A percentile compares a stretch with the other conserved stretches of the same genome.
Evolutionary conservation across 1,140 invertebrate genomes (phyloP).

Genomic region (Tetramorium simillimum): DNA sequence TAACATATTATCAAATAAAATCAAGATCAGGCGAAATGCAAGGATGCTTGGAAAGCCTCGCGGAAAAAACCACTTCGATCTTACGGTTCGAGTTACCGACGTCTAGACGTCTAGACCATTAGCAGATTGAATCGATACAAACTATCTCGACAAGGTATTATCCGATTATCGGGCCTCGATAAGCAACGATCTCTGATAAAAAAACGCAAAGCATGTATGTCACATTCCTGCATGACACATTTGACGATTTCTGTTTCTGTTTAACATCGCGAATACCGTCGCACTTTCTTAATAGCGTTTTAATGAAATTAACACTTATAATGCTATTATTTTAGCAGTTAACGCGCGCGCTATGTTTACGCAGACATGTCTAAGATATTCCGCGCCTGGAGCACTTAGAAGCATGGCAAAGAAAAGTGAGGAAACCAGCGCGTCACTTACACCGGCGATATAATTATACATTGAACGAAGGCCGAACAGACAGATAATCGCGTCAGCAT

Average conservation of each 20-base stretch:
- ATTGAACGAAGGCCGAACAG: conserved; percentile 35
- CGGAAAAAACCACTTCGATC: conserved; percentile 31
- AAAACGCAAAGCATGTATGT: background rate
- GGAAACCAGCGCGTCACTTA: conserved; percentile 9
- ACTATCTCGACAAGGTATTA: conserved; percentile 40
- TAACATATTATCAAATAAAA: background rate
- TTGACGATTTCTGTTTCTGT: background rate
- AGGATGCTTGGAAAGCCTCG: background rate
- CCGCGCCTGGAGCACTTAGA: background rate
- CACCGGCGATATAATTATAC: conserved; percentile 42
- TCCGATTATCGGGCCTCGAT: conserved; percentile 31
- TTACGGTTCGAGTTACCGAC: conserved; percentile 49
- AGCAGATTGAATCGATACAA: conserved; percentile 56
- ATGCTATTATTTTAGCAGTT: background rate
- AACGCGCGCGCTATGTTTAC: background rate
- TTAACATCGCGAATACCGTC: background rate
- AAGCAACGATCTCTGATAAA: conserved; percentile 37
- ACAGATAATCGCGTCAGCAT: conserved; percentile 37
- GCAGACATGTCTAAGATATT: conserved; percentile 7
- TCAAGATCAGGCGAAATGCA: conserved; percentile 12
- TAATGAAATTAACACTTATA: background rate
- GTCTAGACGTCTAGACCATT: conserved; percentile 60
- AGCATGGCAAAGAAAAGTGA: background rate
- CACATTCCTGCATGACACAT: conserved; percentile 3
- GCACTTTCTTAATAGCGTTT: background rate